These are phyloP conservation scores for Schrankia costaestrigalis DNA, from an alignment of 2,888 invertebrate species.

Conservation along the genomic window DNA sequence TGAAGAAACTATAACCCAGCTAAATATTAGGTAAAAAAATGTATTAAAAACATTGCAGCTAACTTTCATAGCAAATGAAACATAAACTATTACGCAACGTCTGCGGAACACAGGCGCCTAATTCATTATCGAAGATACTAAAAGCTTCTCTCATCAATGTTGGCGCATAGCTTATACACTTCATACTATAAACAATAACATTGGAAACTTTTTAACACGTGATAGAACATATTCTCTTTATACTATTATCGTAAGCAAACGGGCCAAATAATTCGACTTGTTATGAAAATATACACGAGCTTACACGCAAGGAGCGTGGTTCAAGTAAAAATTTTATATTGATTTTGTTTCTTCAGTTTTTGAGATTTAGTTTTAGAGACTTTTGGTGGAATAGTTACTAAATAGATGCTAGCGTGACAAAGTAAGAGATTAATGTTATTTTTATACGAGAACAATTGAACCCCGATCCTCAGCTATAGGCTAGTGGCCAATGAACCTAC, in stretches of 20 bases:
- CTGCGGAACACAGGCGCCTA: conserved; percentile 28
- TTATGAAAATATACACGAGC: conserved; percentile 73
- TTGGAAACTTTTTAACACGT: conserved; percentile 73
- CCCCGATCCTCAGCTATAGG: too few species aligned
- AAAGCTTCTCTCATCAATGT: conserved; percentile 67
- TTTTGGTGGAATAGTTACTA: too few species aligned
- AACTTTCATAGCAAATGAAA: too few species aligned
- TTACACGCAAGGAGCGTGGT: conserved; percentile 46
- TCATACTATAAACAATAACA: conserved; percentile 74
- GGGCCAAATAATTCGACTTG: conserved; percentile 73
- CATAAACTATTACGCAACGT: conserved; percentile 18
- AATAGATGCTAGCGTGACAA: too few species aligned
- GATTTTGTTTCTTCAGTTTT: too few species aligned
- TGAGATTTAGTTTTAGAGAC: too few species aligned
- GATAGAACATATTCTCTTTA: conserved; percentile 50
- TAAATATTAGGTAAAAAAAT: too few species aligned
- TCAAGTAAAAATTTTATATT: conserved; percentile 43
- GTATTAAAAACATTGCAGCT: not conserved
- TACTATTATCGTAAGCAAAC: conserved; percentile 47
- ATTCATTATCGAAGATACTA: conserved; percentile 45
- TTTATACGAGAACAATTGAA: too few species aligned
- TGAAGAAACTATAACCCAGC: too few species aligned
- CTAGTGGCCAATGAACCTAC: too few species aligned
- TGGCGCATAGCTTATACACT: conserved; percentile 55
- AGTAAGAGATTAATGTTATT: too few species aligned